Evolutionary conservation across 2,797 vertebrate genomes (phyloP).

Genomic region (Semotilus atromaculatus): DNA sequence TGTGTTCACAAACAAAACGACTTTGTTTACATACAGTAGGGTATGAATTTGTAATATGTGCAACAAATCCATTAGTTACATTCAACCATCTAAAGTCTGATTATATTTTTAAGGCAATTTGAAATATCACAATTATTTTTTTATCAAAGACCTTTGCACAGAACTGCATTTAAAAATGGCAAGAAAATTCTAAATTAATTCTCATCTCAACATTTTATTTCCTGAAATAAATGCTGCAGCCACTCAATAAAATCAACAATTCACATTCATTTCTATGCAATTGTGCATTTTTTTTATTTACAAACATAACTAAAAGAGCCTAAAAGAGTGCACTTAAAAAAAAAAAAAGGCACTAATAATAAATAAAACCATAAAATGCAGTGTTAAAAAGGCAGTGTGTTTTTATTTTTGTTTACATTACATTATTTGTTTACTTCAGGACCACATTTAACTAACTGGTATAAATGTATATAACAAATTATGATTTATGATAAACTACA

Average conservation of each 20-base stretch:
- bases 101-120: neutral
- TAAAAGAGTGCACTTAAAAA: neutral
- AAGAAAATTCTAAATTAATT: neutral
- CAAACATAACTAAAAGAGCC: neutral
- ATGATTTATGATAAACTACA: neutral
- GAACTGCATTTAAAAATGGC: neutral
- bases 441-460: neutral
- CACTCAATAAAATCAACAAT: neutral
- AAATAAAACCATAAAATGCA: too few species aligned
- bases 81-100: neutral
- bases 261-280: neutral
- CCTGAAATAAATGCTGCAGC: neutral
- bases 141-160: neutral
- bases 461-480: neutral
- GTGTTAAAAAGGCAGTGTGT: too few species aligned
- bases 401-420: too few species aligned
- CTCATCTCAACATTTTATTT: neutral
- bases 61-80: neutral
- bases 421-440: neutral
- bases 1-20: neutral
- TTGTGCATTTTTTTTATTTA: neutral
- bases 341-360: too few species aligned
- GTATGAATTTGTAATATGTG: neutral
- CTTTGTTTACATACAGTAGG: neutral
- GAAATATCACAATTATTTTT: neutral